Percentiles rank a stretch among this genome's conserved stretches.
Evolutionary conservation across 2,113 vertebrate genomes (phyloP).

Genomic region (Oxygymnocypris stewartii): DNA sequence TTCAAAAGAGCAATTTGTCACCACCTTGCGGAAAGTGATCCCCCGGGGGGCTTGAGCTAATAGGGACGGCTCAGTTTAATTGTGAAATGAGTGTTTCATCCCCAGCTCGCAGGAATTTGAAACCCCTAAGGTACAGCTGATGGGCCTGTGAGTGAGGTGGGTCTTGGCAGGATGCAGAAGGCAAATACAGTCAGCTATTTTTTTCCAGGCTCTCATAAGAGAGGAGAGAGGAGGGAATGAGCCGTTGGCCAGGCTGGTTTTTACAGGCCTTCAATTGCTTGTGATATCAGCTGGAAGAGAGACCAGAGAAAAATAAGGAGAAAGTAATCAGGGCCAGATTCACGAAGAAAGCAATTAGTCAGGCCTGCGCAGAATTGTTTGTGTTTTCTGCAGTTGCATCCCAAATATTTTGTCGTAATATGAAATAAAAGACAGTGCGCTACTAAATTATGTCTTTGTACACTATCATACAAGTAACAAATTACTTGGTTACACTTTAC

Average conservation of each 20-base stretch:
- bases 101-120: constrained; percentile 62
- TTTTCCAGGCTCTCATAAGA: constrained; percentile 23
- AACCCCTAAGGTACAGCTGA: constrained; percentile 58
- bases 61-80: constrained; percentile 64
- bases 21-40: constrained; percentile 53
- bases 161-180: constrained; percentile 52
- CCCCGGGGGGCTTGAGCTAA: constrained; percentile 58
- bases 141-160: constrained; percentile 37
- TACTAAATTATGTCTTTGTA: neutral
- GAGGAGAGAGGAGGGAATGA: constrained; percentile 21
- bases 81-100: constrained; percentile 65
- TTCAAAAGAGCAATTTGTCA: constrained; percentile 70
- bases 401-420: no score
- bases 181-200: constrained; percentile 55
- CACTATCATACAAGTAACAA: neutral
- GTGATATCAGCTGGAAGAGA: constrained; percentile 29
- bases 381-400: no score
- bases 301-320: constrained; percentile 22
- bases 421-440: neutral
- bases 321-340: constrained; percentile 1
- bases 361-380: neutral
- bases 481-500: neutral
- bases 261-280: constrained; percentile 36
- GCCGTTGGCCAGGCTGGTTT: constrained; percentile 49
- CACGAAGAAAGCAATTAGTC: constrained; percentile 31